Evolutionary conservation across 2,888 invertebrate species (phyloP).

Genomic region (Antheraea yamamai): DNA sequence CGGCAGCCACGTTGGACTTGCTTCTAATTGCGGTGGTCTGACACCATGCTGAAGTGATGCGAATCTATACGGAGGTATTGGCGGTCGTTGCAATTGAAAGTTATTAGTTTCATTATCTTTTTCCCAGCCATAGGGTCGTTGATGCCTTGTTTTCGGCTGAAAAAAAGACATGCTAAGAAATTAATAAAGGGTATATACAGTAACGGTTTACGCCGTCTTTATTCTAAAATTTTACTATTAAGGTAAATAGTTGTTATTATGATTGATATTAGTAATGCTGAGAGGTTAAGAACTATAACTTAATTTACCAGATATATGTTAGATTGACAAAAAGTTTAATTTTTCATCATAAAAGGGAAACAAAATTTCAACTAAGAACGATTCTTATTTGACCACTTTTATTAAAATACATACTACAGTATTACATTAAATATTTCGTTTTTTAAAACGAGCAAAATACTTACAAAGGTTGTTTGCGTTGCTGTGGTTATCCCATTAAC

Average conservation of each 20-base stretch:
- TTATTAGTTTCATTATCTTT: slow-evolving; percentile 70
- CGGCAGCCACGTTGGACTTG: slow-evolving; percentile 69
- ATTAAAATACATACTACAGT: neutral
- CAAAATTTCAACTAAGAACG: neutral
- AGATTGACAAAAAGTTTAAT: neutral
- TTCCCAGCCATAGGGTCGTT: slow-evolving; percentile 89
- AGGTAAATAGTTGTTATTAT: neutral
- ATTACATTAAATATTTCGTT: neutral
- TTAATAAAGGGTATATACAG: neutral
- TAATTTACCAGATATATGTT: too few relatives aligned
- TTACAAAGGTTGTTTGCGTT: slow-evolving; percentile 91
- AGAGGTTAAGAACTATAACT: too few relatives aligned
- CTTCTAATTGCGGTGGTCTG: slow-evolving; percentile 63
- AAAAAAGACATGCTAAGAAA: slow-evolving; percentile 38
- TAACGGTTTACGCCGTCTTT: neutral
- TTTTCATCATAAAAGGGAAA: neutral
- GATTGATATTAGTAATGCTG: neutral
- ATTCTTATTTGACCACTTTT: neutral
- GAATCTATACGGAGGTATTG: slow-evolving; percentile 84
- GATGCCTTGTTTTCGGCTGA: slow-evolving; percentile 89
- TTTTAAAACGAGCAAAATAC: slow-evolving; percentile 43
- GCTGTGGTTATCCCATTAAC: slow-evolving; percentile 84
- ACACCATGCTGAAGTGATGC: slow-evolving; percentile 86
- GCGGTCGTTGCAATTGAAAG: slow-evolving; percentile 79
- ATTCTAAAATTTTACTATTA: neutral